Evolutionary conservation across 35 echinoderm and acorn worm species (phyloP).

Genomic region (Heliocidaris erythrogramma): DNA sequence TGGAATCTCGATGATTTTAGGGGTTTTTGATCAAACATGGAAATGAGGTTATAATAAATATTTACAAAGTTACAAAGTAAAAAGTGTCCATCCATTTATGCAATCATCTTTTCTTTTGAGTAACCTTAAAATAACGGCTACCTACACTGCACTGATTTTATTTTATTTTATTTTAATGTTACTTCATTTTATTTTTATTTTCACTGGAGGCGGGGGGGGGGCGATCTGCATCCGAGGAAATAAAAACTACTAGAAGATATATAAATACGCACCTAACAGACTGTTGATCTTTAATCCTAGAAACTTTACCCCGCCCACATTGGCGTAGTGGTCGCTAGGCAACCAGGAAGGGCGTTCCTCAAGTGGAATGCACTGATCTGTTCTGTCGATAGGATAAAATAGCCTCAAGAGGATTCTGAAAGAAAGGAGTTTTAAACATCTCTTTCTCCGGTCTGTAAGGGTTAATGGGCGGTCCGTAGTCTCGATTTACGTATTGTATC

Average conservation of each 20-base stretch:
- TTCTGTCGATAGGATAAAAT: slow-evolving; percentile 65
- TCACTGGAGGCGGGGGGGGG: no score
- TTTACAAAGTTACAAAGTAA: no score
- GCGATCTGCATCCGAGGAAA: background rate
- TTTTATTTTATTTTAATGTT: background rate
- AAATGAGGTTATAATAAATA: no score
- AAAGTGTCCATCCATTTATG: no score
- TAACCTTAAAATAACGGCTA: no score
- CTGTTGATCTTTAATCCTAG: background rate
- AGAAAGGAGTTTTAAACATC: background rate
- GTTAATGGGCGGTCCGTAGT: background rate
- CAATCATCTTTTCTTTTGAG: no score
- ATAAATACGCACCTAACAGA: background rate
- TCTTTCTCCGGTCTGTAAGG: background rate
- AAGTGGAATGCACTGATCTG: background rate
- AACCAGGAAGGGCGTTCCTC: slow-evolving; percentile 54
- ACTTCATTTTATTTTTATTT: background rate
- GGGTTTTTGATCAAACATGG: no score
- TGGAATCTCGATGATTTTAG: no score
- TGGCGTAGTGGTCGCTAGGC: slow-evolving; percentile 61
- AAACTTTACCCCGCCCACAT: slow-evolving; percentile 8
- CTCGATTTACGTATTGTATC: background rate
- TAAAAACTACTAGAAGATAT: background rate
- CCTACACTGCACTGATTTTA: no score
- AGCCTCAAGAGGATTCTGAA: slow-evolving; percentile 63